Evolutionary conservation across 2,797 vertebrate species (phyloP), one percentile per base, ranked within the genome.

Genomic region (Pteronotus mesoamericanus): DNA sequence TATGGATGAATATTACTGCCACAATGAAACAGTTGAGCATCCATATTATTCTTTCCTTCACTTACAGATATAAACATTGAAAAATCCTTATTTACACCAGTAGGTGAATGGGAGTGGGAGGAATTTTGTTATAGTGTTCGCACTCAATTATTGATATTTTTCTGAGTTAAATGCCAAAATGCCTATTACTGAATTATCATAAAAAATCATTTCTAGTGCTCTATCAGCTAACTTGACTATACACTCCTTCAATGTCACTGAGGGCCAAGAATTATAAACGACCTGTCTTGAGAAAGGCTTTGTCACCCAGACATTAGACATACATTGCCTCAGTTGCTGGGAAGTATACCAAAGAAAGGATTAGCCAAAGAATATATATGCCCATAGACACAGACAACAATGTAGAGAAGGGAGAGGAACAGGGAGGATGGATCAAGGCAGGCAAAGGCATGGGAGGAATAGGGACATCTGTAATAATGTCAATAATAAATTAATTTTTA

Each of bases 211-310:
- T 87, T 92, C 90, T 93, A 92, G 39, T 61, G 26, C 14, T 78
- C 19, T 79, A 53, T 68, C 42, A 88, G 90, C 95, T 94, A 95
- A 86, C 21, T 89, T 92, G 85, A 95, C 39, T 71, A 85, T 22
- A 57, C 91, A 42, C 22, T 87, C 57, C 68, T 94, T 92, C 66
- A 55, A 44, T 74, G 92, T 75, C 55, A 86, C 34, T 75, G 66
- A 94, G 93, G 95, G 78, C 78, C 92, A 91, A 91, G 72, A 95
- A 83, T 92, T 77, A 71, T 66, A 64, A 85, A 79, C 66, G 88
- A 74, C 37, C 8, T 90, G n/a, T 55, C 32, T 79, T 88, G 34
- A 15, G 16, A 85, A 94, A 93, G 53, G 12, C 46, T 79, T 80
- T 91, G 74, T 71, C 89, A 86, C 82, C 53, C 53, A 61, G 44